phyloP scores from a whole-genome alignment of 2,113 vertebrate species.

The Urocynchramus pylzowi region DNA sequence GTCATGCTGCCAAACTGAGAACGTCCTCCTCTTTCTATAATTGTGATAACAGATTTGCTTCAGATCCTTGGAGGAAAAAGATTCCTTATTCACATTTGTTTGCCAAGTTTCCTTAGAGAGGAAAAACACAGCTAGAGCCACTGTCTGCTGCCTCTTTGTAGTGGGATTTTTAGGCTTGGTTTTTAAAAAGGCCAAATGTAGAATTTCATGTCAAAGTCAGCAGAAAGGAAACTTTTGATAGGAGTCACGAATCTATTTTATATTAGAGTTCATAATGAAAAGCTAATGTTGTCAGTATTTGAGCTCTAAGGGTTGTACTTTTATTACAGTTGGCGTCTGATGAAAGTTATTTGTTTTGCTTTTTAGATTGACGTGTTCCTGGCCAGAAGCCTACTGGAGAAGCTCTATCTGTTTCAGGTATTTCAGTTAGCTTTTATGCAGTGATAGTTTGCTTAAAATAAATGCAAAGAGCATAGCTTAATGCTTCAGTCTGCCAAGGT shows the following conservation, averaged over 20 bases:
- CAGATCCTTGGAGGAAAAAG: not conserved
- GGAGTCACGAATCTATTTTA: not conserved
- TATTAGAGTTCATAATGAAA: not conserved
- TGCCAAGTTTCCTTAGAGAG: not conserved
- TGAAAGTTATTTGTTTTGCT: not conserved
- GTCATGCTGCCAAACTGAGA: not conserved
- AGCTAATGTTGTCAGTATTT: not conserved
- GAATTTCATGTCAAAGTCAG: not conserved
- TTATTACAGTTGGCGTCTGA: not conserved
- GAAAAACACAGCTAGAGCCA: not conserved
- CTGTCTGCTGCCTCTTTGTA: not conserved
- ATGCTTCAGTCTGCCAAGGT: not conserved
- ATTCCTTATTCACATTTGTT: not conserved
- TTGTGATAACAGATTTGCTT: not conserved
- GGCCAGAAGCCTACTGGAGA: conserved; percentile 94
- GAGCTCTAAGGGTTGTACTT: not conserved
- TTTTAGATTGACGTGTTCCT: conserved; percentile 92
- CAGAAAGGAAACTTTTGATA: not conserved
- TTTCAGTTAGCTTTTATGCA: not conserved
- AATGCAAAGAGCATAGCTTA: not conserved
- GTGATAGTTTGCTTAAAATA: not conserved
- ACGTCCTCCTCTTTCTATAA: not conserved
- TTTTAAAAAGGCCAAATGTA: not conserved
- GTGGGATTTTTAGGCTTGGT: not conserved
- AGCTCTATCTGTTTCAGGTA: conserved; percentile 97